Base-by-base conservation (phyloP, 1,140 invertebrate genomes). In the Eriocheir sinensis region DNA sequence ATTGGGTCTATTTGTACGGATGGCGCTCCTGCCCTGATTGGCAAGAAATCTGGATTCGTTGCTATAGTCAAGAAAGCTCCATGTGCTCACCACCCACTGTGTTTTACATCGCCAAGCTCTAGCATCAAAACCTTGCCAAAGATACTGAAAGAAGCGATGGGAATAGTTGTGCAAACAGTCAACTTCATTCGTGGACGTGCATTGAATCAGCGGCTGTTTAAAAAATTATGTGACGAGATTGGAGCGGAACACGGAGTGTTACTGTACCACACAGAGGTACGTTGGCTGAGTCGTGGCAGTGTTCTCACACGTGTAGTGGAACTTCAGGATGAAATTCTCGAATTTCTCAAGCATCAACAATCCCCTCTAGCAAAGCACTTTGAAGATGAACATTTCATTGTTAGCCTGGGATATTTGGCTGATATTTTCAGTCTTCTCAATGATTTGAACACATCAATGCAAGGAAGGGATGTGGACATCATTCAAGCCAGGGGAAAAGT, bases 351-450 rank as follows among this genome's bases (percentile, higher is more conserved):
- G 41, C 53, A 86, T 92, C 89, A 95, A 95, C 44, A 86, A 95
- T 32, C 60, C 6, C 48, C 38, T 17, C 88, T 86, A 41, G 53
- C 94, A 91, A 92, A 92, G 6, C 34, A 79, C 60, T 79, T 96
- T 92, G 44, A 95, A 93, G 92, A 96, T 91, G 38, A 93, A 81
- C 21, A 95, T 34, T 96, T 92, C 21, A 80, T 95, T 79, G 79
- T 81, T 83, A 91, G 83, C 38, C 92, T 96, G n/a, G n/a, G n/a
- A n/a, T 96, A 96, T 91, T 88, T 96, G 81, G 72, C 90, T 72
- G 94, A 95, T 85, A 95, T 96, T 86, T 96, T 96, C 94, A 80
- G 53, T 88, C 53, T 95, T 17, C 91, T 96, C 40, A 96, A 96
- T 44, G 94, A 96, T 32, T 40, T 96, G 34, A 96, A 93, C 85